Evolutionary conservation across 2,113 vertebrate genomes (phyloP), one percentile per base, ranked within the genome.

Genomic region (Eudorcas thomsonii): DNA sequence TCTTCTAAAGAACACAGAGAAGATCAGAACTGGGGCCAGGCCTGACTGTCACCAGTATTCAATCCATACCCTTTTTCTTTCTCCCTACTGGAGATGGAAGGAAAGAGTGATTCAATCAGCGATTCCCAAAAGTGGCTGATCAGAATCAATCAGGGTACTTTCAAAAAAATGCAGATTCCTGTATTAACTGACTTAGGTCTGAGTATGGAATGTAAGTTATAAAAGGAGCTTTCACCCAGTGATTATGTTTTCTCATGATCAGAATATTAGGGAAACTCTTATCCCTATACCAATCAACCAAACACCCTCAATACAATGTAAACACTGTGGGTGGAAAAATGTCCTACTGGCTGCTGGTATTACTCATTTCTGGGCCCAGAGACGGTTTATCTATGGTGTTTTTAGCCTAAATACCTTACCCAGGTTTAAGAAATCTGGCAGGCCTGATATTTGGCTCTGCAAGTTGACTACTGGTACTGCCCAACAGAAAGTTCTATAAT

Each of bases 1-100:
- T 83, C 48, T 90, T 91, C 54, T 78, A 92, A 87, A 93, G 64
- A 95, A 95, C 90, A 92, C 30, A 88, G 52, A 80, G 62, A 96
- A 92, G 80, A 50, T 95, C 87, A 91, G 67, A 93, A 91, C 13
- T 64, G 67, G 39, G n/a, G 80, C 39, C 39, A 90, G 62, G 16
- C 13, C 33, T 84, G 59, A 78, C 23, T 48, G 15, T 33, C 21
- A 92, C 67, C 48, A 78, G 7, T 67, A 90, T 81, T 88, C 50
- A 39, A 17, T 64, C 43, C 36, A 94, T 2, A 48, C 6, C 13
- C 10, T 85, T 54, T 91, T 91, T 90, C 77, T 91, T 62, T 85
- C 55, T 84, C 78, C 77, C 57, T 23, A 33, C 5, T 84, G 50
- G 84, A 77, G 60, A 7, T 54, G 86, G 23, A 52, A 89, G 30